Conservation (phyloP, 2,113 vertebrate species). For the Bucco capensis region DNA sequence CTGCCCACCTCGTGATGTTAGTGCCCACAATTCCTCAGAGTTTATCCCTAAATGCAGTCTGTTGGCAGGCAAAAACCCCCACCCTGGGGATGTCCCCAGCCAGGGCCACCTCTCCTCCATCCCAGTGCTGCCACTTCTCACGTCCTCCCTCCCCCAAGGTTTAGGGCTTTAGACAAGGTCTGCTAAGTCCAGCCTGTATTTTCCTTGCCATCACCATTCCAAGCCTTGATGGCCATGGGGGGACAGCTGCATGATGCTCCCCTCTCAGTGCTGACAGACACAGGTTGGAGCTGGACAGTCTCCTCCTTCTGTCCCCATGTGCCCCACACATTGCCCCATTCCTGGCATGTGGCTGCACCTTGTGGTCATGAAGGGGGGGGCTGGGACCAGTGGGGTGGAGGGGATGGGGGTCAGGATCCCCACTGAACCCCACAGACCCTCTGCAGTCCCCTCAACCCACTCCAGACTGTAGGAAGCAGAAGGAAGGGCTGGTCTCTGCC, state of each 20-base stretch:
- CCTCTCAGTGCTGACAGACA: fast-evolving
- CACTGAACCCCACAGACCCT: background rate
- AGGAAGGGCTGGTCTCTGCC: background rate
- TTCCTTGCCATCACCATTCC: background rate
- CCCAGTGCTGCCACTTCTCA: background rate
- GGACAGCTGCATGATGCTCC: background rate
- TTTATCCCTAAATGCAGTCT: background rate
- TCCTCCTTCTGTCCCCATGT: too few relatives aligned
- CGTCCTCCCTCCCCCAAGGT: background rate
- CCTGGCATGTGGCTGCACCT: background rate
- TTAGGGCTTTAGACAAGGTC: background rate
- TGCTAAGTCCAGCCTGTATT: background rate
- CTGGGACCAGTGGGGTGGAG: background rate
- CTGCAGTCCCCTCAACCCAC: background rate
- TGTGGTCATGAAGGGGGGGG: fast-evolving
- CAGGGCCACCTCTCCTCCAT: background rate
- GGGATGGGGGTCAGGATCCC: background rate
- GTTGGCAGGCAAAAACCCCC: fast-evolving
- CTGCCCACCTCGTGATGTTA: background rate
- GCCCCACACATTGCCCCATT: background rate
- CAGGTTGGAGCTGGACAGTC: fast-evolving
- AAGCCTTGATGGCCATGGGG: background rate
- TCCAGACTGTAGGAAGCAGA: background rate
- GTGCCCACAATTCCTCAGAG: too few relatives aligned
- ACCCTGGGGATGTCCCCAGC: fast-evolving